Conservation (phyloP, 2,888 invertebrate species). For the Andrena trimmerana region DNA sequence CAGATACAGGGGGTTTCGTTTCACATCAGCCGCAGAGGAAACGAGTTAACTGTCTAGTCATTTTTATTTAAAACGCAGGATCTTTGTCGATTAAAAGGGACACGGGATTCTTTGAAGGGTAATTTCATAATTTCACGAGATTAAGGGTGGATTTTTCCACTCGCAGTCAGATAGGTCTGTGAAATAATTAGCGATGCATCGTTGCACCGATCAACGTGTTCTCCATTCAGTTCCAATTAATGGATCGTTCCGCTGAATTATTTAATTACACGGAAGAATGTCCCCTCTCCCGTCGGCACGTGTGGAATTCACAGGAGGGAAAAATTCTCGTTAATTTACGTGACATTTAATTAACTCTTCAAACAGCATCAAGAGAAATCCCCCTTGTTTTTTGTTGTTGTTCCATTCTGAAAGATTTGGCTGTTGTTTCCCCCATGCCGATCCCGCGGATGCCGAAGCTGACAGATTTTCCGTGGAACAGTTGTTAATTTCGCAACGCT, state of each 20-base stretch:
- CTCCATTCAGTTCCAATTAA: conserved; percentile 21
- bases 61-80: background rate
- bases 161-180: conserved; percentile 16
- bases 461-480: background rate
- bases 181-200: conserved; percentile 41
- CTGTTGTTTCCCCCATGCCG: background rate
- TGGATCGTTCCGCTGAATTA: conserved; percentile 25
- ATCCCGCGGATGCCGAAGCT: background rate
- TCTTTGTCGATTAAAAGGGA: background rate
- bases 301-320: background rate
- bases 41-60: background rate
- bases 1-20: conserved; percentile 5
- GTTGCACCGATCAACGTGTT: conserved; percentile 16
- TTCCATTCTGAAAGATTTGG: no score
- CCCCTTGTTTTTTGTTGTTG: background rate
- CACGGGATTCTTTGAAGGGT: background rate
- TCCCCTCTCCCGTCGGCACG: background rate
- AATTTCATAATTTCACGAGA: background rate
- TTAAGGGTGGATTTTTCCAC: background rate
- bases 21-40: background rate
- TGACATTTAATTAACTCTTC: conserved; percentile 43
- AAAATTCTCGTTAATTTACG: conserved; percentile 35
- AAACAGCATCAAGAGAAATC: conserved; percentile 2
- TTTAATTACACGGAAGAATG: conserved; percentile 38
- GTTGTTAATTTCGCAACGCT: background rate